Evolutionary conservation across 2,113 vertebrate species (phyloP).

Genomic region (Chloroceryle aenea): DNA sequence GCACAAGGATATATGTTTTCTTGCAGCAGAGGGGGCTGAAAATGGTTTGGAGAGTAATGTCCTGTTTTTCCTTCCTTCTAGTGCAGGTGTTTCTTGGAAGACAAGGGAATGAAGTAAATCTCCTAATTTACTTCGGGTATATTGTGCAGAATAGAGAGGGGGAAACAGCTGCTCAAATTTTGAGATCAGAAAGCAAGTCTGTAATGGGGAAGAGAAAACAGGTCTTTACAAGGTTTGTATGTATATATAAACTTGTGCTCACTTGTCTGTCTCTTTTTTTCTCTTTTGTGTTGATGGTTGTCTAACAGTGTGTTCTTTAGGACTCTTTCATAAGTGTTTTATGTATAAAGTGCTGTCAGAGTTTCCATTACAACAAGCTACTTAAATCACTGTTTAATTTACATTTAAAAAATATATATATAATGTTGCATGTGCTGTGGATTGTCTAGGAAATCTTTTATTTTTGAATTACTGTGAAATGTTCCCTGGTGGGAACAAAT

Average conservation of each 20-base stretch:
- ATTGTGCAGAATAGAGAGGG: background rate
- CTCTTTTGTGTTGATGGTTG: background rate
- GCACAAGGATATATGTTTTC: background rate
- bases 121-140: background rate
- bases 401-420: no score
- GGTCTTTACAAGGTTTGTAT: background rate
- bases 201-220: background rate
- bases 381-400: background rate
- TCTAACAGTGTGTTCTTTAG: background rate
- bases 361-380: background rate
- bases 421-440: background rate
- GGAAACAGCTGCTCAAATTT: background rate
- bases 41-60: background rate
- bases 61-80: background rate
- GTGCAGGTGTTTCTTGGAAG: background rate
- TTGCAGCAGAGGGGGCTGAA: background rate
- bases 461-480: background rate
- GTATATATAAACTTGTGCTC: background rate
- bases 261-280: background rate
- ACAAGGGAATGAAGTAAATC: background rate
- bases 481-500: background rate
- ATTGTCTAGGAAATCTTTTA: background rate
- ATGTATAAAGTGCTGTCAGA: background rate
- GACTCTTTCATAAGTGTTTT: background rate
- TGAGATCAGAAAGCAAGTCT: background rate